A percentile compares a stretch with the other conserved stretches of the same genome.
Conservation (phyloP, 1,140 invertebrate genomes). For the Heliconius eleuchia region DNA sequence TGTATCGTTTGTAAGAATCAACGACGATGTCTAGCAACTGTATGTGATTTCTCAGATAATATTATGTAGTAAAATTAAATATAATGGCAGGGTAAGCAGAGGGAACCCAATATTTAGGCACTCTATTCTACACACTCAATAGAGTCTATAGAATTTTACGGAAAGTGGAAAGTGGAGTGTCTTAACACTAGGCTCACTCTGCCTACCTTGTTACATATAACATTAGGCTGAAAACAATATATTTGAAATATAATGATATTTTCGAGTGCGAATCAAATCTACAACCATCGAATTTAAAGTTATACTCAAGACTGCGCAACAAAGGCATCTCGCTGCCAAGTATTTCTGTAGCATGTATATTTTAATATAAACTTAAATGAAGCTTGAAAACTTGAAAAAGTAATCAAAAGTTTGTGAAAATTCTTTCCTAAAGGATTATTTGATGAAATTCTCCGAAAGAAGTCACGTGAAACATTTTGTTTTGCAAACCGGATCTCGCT, state of each 20-base stretch:
- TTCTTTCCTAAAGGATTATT: conserved; percentile 9
- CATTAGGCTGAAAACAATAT: no score
- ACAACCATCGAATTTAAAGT: background rate
- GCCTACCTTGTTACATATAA: no score
- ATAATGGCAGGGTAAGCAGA: no score
- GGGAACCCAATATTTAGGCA: no score
- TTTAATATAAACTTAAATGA: conserved; percentile 6
- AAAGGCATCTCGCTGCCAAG: background rate
- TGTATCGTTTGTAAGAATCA: no score
- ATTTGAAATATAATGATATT: no score
- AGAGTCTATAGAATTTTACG: no score
- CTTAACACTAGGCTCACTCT: no score
- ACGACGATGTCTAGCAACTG: no score
- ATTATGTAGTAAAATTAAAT: no score
- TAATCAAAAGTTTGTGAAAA: background rate
- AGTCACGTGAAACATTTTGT: conserved; percentile 3
- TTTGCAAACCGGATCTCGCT: conserved; percentile 4
- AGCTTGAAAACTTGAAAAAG: conserved; percentile 8
- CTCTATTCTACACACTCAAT: background rate
- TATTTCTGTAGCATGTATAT: background rate
- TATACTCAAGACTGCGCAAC: background rate
- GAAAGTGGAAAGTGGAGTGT: no score
- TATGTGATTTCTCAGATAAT: no score
- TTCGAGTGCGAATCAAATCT: background rate
- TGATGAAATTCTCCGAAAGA: background rate